Conservation (phyloP, 2,113 vertebrate genomes). For the Ahaetulla prasina region DNA sequence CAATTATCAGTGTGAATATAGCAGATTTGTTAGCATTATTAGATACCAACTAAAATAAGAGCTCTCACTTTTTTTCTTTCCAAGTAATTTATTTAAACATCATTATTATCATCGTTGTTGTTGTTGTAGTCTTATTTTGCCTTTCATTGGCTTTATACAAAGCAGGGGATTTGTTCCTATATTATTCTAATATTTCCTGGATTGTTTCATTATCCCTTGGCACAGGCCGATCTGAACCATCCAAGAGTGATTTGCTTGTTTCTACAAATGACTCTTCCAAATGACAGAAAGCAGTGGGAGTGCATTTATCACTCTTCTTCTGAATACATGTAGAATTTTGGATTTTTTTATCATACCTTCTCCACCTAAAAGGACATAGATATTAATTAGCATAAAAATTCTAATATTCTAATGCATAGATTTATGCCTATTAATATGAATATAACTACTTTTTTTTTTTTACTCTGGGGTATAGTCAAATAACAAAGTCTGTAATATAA, state of each 20-base stretch:
- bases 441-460: not conserved
- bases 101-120: constrained; percentile 27
- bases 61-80: constrained; percentile 22
- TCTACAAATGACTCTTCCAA: not conserved
- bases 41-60: constrained; percentile 45
- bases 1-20: constrained; percentile 56
- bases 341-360: not conserved
- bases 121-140: constrained; percentile 34
- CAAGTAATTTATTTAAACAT: not conserved
- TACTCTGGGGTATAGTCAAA: not conserved
- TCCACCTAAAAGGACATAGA: not conserved
- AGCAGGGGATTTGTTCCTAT: not conserved
- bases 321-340: not conserved
- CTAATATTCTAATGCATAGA: not conserved
- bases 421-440: not conserved
- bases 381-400: not conserved
- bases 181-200: not conserved
- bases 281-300: constrained; percentile 17
- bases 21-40: constrained; percentile 14
- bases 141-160: constrained; percentile 31
- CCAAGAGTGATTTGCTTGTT: not conserved
- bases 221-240: not conserved
- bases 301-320: not conserved
- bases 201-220: not conserved
- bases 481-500: not conserved